Evolutionary conservation across 2,113 vertebrate species (phyloP).

Genomic region (Sialia sialis): DNA sequence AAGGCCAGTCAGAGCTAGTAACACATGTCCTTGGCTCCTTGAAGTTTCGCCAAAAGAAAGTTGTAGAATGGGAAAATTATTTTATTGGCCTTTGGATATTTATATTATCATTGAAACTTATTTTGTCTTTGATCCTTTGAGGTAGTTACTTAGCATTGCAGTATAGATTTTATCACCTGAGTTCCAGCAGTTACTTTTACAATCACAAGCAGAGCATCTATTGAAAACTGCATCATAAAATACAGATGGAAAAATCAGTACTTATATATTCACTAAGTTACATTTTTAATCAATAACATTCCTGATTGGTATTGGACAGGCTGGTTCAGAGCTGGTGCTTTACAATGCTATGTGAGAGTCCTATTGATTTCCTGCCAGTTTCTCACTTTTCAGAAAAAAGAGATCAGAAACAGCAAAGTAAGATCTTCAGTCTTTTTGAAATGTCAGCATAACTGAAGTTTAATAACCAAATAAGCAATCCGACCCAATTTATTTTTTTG

Average conservation of each 20-base stretch:
- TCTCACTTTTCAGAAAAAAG: neutral
- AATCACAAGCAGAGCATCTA: neutral
- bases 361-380: neutral
- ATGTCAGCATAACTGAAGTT: neutral
- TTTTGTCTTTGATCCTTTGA: neutral
- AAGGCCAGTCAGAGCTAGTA: neutral
- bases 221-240: neutral
- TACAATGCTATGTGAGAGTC: neutral
- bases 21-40: neutral
- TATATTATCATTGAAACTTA: neutral
- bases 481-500: neutral
- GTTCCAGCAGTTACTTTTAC: neutral
- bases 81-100: neutral
- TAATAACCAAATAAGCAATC: neutral
- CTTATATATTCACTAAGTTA: neutral
- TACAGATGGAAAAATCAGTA: slow-evolving; percentile 2
- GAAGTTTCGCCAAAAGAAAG: neutral
- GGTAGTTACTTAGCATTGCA: neutral
- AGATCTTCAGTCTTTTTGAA: neutral
- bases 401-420: neutral
- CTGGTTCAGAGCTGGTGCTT: neutral
- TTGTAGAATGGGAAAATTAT: neutral
- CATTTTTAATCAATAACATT: slow-evolving; percentile 12
- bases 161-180: neutral
- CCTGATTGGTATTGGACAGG: neutral